Evolutionary conservation across 2,113 vertebrate species (phyloP), one percentile per base, ranked within the genome.

Genomic region (Phaetusa simplex): DNA sequence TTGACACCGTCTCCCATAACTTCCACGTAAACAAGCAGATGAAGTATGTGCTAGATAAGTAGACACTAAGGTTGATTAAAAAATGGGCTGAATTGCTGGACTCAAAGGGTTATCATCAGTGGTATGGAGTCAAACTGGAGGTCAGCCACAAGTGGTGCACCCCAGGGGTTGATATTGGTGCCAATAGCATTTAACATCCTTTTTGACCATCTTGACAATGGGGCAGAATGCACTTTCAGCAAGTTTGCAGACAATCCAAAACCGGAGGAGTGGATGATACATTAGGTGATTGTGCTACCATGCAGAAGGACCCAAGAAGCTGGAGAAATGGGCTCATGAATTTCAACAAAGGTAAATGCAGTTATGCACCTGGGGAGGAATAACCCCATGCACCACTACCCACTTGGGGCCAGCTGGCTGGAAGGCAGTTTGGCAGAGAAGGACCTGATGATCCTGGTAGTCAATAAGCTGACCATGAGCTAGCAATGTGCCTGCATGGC

Each of bases 391-490:
- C 23, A 26, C 10, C 12, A 55, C 12, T 21, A 45, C 47, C 72
- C 1, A 40, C 24, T 49, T 17, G 14, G 6, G 32, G 27, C 3
- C 3, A 40, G 3, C 2, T 40, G 10, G 1, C 12, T 56, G 18
- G 14, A 86, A 62, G 29, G 17, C 14, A 56, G 10, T 59, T 66
- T 40, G 14, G 1, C 12, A 56, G 67, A 62, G 36, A 83, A 71
- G 16, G 17, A 17, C 5, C 20, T n/a, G 6, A 32, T 1, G 3
- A 45, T 43, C 6, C 6, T 26, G 8, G 16, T 43, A 27, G 8
- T 10, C 45, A n/a, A 8, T 7, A 19, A 70, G 40, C 9, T 77
- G 34, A 47, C 14, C 16, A 49, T 2, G 20, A 55, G 15, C 27
- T 4, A 65, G n/a, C n/a, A 40, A n/a, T 18, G 23, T 40, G 29